Evolutionary conservation across 1,140 invertebrate species (phyloP), one percentile per base, ranked within the genome.

Genomic region (Metopolophium dirhodum): DNA sequence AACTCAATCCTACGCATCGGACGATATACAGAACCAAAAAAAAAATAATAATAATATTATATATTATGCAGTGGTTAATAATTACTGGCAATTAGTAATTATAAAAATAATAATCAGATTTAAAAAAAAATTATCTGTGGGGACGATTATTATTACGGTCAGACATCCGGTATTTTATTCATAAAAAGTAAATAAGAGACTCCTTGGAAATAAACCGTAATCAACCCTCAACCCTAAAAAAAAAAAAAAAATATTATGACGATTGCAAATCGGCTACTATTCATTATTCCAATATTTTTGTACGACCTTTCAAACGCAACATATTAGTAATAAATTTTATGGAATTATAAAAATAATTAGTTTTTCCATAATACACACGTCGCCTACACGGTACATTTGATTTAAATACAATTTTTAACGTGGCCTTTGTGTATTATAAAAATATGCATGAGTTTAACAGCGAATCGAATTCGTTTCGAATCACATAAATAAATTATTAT

Each of bases 331-430:
- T 77, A 77, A 18, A 77, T 77, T 77, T n/a, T 77, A 77, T n/a
- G 14, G 61, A 77, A n/a, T n/a, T 77, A 77, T 77, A 77, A 77
- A 77, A 77, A n/a, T n/a, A n/a, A 77, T 77, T 35, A 77, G n/a
- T n/a, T 77, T 77, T n/a, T n/a, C 14, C n/a, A 77, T 7, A n/a
- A 77, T n/a, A 77, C n/a, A 68, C 11, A 77, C 4, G n/a, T 35
- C 4, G 14, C n/a, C 1, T n/a, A 35, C 18, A 35, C n/a, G 14
- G 30, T 77, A 77, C n/a, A 77, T 77, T n/a, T 77, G n/a, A 35
- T 77, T 68, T 77, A n/a, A n/a, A n/a, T n/a, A 77, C 61, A 35
- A n/a, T 77, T 20, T n/a, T n/a, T n/a, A 68, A 77, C 4, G 14
- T n/a, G 30, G 11, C n/a, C 1, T 77, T 77, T 77, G 30, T n/a